These are phyloP conservation scores for Exaiptasia diaphana DNA, from an alignment of 64 coral and sea anemone species.

Conservation along the genomic window DNA sequence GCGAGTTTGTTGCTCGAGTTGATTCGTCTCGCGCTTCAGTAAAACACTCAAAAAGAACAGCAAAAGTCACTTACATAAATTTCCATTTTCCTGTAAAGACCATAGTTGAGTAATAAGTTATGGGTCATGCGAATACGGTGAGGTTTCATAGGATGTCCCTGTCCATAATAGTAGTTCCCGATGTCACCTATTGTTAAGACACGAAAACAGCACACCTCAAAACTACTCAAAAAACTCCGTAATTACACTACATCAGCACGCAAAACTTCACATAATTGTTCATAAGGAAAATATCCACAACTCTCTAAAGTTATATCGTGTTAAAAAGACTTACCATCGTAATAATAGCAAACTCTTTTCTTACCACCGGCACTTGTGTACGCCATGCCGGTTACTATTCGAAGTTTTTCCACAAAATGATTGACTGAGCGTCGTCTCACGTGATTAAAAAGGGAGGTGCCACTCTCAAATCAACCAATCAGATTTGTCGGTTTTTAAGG, in stretches of 20 bases:
- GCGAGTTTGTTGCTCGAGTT: not conserved
- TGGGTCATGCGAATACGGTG: conserved; percentile 99
- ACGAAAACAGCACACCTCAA: not conserved
- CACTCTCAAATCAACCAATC: conserved; percentile 52
- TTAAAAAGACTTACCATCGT: conserved; percentile 79
- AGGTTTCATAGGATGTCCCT: conserved; percentile 99
- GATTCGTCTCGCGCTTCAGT: not conserved
- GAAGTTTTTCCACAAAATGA: conserved; percentile 45
- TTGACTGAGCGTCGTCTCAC: conserved; percentile 53
- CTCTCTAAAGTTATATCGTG: not conserved
- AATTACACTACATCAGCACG: not conserved
- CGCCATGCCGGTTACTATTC: conserved; percentile 92
- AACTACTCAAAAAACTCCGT: conserved; percentile 4
- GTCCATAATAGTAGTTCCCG: conserved; percentile 99
- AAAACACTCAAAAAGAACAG: not conserved
- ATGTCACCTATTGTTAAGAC: conserved; percentile 60
- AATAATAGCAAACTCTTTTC: conserved; percentile 99
- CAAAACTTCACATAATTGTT: conserved; percentile 28
- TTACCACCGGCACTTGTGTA: conserved; percentile 90
- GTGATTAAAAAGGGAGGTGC: conserved; percentile 60
- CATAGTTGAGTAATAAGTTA: conserved; percentile 98
- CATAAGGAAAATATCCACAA: not conserved
- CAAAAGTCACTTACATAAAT: conserved; percentile 92
- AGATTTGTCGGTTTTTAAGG: conserved; percentile 1
- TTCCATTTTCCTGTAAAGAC: conserved; percentile 98